Base-by-base conservation (phyloP, 2,888 invertebrate species). In the Allacma fusca region DNA sequence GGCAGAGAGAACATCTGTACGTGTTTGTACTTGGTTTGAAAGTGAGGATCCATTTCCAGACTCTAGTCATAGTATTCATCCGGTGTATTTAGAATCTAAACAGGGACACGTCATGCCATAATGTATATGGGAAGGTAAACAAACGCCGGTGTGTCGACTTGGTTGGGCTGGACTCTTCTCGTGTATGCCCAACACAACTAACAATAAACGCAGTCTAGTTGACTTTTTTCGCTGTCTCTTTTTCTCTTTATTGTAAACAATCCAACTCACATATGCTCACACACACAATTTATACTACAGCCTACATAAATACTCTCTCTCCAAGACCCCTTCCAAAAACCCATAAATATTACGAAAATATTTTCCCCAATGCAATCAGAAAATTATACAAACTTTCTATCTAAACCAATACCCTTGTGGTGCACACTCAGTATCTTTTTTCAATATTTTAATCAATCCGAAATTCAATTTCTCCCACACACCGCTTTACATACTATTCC, bases 1-100 rank as follows among this genome's bases (percentile, higher is more conserved):
- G 72, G 72, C 72, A 71, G 64, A 78, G 74, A 74, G 64, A 78
- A 78, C 77, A 78, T 74, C 74, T 78, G 77, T 78, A 78, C 74
- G 68, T 78, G 74, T 78, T 74, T 78, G 74, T 78, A 62, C 69
- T 74, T 73, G 73, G 50, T 73, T 73, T 68, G 44, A 68, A 24
- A 69, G 70, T 29, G 68, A 23, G 57, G 67, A 77, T 77, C 74
- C 64, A 78, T 78, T 78, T 74, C 68, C 73, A 26, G 64, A 67
- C 73, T 77, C 44, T 72, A 28, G 71, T 72, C 50, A n/a, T 50
- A n/a, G 71, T 57, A 29, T 69, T 69, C 69, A 69, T 69, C 69
- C 59, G 57, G 71, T 72, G 29, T 62, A 73, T 62, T 77, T 77
- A 72, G 72, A 71, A 72, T 77, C 72, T 68, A 73, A 73, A 73